phyloP scores from a whole-genome alignment of 1,140 invertebrate genomes.

The Cotesia chilonis region DNA sequence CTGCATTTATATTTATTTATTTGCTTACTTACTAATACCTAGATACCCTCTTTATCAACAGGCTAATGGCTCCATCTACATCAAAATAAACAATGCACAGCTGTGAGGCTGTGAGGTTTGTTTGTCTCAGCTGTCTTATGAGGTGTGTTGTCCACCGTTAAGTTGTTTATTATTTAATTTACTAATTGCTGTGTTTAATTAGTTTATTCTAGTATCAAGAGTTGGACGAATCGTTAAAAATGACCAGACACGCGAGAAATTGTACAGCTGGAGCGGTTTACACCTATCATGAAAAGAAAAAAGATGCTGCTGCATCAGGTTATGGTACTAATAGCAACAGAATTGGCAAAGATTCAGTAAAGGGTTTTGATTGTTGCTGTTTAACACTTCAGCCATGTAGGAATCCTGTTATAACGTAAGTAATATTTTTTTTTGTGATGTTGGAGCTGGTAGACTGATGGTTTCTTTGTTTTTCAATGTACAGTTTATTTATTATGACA shows the following conservation, averaged over 20 bases:
- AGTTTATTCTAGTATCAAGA: not conserved
- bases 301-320: slow-evolving; percentile 92
- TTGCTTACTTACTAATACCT: not conserved
- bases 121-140: no score
- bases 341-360: slow-evolving; percentile 96
- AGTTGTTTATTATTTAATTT: not conserved
- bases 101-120: no score
- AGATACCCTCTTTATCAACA: no score
- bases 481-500: no score
- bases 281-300: slow-evolving; percentile 97
- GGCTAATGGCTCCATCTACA: no score
- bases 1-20: not conserved
- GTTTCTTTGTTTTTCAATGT: no score
- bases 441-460: no score
- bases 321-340: slow-evolving; percentile 85
- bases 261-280: slow-evolving; percentile 98
- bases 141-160: no score
- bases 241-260: slow-evolving; percentile 96
- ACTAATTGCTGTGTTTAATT: not conserved
- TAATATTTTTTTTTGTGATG: slow-evolving; percentile 21
- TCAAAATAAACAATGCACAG: no score
- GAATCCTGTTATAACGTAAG: slow-evolving; percentile 86
- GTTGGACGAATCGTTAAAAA: slow-evolving; percentile 57
- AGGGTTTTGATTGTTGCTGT: slow-evolving; percentile 98
- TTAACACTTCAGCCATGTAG: slow-evolving; percentile 94